These are phyloP conservation scores for Lagorchestes hirsutus DNA, from an alignment of 2,797 vertebrate genomes.

Conservation along the genomic window DNA sequence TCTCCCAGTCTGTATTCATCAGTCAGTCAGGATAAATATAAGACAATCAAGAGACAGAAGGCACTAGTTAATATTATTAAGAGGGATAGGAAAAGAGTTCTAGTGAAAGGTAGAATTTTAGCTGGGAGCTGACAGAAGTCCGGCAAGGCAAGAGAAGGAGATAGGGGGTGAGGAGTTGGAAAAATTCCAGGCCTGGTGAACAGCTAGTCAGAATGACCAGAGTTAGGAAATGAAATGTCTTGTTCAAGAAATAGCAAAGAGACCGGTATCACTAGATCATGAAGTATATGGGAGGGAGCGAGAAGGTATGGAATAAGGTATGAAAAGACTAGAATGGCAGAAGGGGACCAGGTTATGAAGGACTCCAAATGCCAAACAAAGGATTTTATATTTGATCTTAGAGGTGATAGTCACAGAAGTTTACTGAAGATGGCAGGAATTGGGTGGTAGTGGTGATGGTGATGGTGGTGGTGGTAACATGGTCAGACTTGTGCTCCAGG, in stretches of 20 bases:
- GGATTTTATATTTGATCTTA: neutral
- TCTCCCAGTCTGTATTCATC: neutral
- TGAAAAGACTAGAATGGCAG: neutral
- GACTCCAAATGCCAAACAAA: neutral
- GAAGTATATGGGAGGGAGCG: neutral
- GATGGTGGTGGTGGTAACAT: neutral
- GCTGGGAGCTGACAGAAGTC: neutral
- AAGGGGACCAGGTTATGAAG: neutral
- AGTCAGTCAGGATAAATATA: neutral
- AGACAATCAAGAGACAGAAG: neutral
- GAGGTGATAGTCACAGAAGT: neutral
- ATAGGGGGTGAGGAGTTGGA: neutral
- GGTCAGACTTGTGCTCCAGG: neutral
- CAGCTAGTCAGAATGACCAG: neutral
- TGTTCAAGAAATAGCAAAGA: neutral
- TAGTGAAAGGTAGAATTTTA: neutral
- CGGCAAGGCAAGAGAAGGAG: neutral
- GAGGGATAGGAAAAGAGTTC: neutral
- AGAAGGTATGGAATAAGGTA: neutral
- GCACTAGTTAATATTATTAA: neutral
- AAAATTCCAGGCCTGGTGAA: neutral
- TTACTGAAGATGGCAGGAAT: neutral
- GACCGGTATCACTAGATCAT: neutral
- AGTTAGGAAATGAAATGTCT: neutral
- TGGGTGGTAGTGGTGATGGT: neutral